Base-by-base conservation (phyloP, 1,140 invertebrate genomes). In the Eumaeus atala region DNA sequence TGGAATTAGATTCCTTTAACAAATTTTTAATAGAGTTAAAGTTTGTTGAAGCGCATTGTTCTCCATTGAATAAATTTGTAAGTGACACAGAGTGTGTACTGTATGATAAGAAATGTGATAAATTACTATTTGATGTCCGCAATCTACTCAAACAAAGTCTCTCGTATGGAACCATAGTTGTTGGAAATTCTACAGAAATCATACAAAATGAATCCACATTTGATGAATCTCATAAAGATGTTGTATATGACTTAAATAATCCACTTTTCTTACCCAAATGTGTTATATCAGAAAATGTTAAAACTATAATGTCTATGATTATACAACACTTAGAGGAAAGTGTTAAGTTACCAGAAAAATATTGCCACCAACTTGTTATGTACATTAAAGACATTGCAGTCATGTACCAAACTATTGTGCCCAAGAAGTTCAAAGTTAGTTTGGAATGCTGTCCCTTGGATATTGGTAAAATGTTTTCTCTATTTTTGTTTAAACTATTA, bases 31-130 rank as follows among this genome's bases (percentile, higher is more conserved):
- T 83, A 40, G 83, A 88, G 28, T 59, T 87, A 10, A 79, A 83
- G 48, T 88, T 88, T 72, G 76, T 83, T 18, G 70, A 77, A 28
- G 62, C 73, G 0, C 58, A 74, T 9, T 52, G 74, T 14, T 88
- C 86, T 17, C 84, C 82, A 3, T 58, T 88, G 3, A 72, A 79
- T 40, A 75, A 83, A 58, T 88, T 78, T 42, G 73, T 85, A 6
- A 74, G 75, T 59, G 70, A 87, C 34, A 79, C 82, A 17, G 77
- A 86, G 58, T 76, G 72, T 65, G 66, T 87, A 0, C 55, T 87
- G 11, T 87, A 83, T 48, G 75, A 85, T 34, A 87, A 84, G 42
- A 87, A 84, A 60, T 87, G 84, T 76, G 76, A 87, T 59, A 87
- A 82, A 48, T 53, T 88, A 17, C 61, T 88, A 5, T 67, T 62